Evolutionary conservation across 2,113 vertebrate genomes (phyloP), one percentile per base, ranked within the genome.

Genomic region (Salvelinus fontinalis): DNA sequence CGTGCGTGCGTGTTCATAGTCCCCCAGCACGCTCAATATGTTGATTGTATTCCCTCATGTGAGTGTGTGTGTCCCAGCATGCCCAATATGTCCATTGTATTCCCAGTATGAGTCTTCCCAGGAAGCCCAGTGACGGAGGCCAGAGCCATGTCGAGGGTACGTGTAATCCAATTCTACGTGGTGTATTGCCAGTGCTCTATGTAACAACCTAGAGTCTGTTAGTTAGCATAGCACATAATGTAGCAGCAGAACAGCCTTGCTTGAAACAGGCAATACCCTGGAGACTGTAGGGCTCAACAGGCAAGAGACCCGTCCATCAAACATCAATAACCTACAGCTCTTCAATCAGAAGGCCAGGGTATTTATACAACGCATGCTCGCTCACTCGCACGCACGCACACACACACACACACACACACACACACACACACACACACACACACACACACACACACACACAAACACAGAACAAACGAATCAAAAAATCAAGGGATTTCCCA

Each of bases 401-500:
- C 31, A 6, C 1, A 1, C 31, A 6, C 31, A 0, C 31, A 34
- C 31, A 0, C 5, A 6, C 49, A 16, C 12, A 54, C 0, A 4
- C 51, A 54, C 77, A 80, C n/a, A n/a, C n/a, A n/a, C n/a, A n/a
- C 31, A 1, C 31, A 1, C 31, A 34, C 31, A 0, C 31, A 5
- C 31, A 6, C 31, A 6, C 1, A 1, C 31, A 6, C 31, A 0
- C 31, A 34, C 31, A 0, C 5, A 6, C 49, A 16, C 12, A 54
- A 2, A 4, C 51, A 54, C 77, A 80, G 75, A 85, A 84, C 83
- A 85, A 85, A 89, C 80, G 68, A 81, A 84, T 83, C 71, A 72
- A 76, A 86, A 86, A 82, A 88, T 88, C 82, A 83, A 84, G 78
- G 71, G 71, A 26, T 80, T 79, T 60, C 51, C 64, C 71, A 51